phyloP scores from a whole-genome alignment of 2,888 invertebrate species.

The Lasioglossum lativentre region DNA sequence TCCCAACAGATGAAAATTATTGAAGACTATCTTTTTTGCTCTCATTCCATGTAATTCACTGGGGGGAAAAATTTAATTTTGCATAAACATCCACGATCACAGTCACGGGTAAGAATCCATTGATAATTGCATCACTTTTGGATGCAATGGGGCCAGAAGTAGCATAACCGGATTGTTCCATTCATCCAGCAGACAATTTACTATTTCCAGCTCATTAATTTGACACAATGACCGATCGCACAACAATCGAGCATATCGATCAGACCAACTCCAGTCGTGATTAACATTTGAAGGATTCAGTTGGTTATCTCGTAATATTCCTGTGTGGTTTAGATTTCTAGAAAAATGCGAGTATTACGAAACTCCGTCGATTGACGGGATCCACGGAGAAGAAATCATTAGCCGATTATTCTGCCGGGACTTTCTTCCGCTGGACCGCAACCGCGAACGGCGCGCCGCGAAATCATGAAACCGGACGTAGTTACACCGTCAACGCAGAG shows the following conservation, averaged over 20 bases:
- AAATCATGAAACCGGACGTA: constrained; percentile 35
- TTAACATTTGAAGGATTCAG: background rate
- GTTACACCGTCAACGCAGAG: constrained; percentile 23
- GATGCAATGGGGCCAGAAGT: background rate
- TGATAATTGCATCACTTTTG: background rate
- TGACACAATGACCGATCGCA: background rate
- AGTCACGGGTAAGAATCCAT: background rate
- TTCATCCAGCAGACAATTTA: background rate
- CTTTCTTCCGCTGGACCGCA: constrained; percentile 38
- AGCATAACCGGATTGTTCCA: background rate
- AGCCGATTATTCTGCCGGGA: background rate
- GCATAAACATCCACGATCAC: background rate
- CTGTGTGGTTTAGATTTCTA: too few species aligned
- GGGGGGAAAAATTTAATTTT: background rate
- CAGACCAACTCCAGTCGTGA: background rate
- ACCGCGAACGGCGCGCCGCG: constrained; percentile 12
- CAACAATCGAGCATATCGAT: background rate
- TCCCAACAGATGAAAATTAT: background rate
- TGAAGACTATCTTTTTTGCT: background rate
- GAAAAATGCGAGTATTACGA: background rate
- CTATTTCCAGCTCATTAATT: background rate
- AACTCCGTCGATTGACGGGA: constrained; percentile 5
- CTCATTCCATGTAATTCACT: background rate
- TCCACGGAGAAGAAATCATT: background rate
- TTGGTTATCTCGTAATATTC: background rate